Percentiles rank a stretch among this genome's conserved stretches.
These are phyloP conservation scores for Dascillus cervinus DNA, from an alignment of 2,888 invertebrate genomes.

Conservation along the genomic window DNA sequence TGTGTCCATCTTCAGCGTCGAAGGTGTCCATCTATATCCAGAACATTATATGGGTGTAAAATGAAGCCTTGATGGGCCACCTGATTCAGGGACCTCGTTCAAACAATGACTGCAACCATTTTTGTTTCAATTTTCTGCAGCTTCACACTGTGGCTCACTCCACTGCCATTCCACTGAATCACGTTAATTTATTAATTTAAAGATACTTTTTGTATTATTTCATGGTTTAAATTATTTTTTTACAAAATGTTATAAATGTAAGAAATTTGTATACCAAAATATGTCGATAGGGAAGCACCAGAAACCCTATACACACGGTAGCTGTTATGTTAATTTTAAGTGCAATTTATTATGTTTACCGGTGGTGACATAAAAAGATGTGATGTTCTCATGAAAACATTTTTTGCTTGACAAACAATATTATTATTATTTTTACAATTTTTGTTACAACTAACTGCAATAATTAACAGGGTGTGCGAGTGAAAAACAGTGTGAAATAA, in stretches of 20 bases:
- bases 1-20: conserved; percentile 91
- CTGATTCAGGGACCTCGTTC: conserved; percentile 32
- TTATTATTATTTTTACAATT: too few relatives aligned
- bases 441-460: too few relatives aligned
- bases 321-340: too few relatives aligned
- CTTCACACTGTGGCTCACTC: conserved; percentile 25
- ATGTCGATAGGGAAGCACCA: too few relatives aligned
- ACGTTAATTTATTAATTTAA: conserved; percentile 1
- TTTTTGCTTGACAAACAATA: too few relatives aligned
- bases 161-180: conserved; percentile 13
- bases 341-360: too few relatives aligned
- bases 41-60: conserved; percentile 55
- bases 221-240: too few relatives aligned
- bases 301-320: too few relatives aligned
- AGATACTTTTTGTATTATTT: conserved; percentile 1
- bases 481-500: conserved; percentile 20
- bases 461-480: conserved; percentile 4
- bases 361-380: too few relatives aligned
- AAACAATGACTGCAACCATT: conserved; percentile 24
- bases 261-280: too few relatives aligned
- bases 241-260: too few relatives aligned
- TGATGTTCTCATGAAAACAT: too few relatives aligned
- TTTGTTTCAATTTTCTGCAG: conserved; percentile 13
- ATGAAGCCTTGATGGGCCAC: conserved; percentile 28
- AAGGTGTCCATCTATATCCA: conserved; percentile 78